phyloP scores from a whole-genome alignment of 2,888 invertebrate species.

The Nesidiocoris tenuis region DNA sequence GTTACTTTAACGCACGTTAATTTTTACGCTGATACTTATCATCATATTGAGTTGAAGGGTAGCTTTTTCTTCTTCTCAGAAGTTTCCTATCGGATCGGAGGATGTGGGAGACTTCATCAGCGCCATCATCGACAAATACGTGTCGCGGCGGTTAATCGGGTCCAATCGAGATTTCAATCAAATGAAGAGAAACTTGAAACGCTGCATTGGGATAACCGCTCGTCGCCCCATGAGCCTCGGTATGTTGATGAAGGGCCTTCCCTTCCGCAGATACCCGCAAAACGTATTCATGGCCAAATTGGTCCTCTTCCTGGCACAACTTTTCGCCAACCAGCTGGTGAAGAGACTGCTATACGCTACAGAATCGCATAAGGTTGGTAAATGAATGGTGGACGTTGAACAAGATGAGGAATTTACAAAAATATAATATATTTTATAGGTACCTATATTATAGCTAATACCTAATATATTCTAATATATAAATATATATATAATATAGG shows the following conservation, averaged over 20 bases:
- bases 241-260: constrained; percentile 12
- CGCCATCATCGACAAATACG: not conserved
- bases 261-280: not conserved
- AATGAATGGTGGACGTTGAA: too few relatives aligned
- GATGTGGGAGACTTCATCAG: not conserved
- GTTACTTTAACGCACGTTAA: too few relatives aligned
- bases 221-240: constrained; percentile 1
- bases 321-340: not conserved
- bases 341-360: constrained; percentile 7
- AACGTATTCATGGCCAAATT: constrained; percentile 29
- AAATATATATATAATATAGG: too few relatives aligned
- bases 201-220: not conserved
- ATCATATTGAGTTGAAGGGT: not conserved
- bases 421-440: too few relatives aligned
- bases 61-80: not conserved
- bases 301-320: constrained; percentile 1
- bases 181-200: not conserved
- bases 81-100: not conserved
- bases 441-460: too few relatives aligned
- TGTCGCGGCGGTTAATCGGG: constrained; percentile 9
- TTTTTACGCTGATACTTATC: not conserved
- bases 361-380: constrained; percentile 1
- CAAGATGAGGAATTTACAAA: too few relatives aligned
- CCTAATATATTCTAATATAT: too few relatives aligned
- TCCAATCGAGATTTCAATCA: constrained; percentile 1